Percentiles rank a stretch among this genome's conserved stretches.
Evolutionary conservation across 2,797 vertebrate species (phyloP).

Genomic region (Tiaroga cobitis): DNA sequence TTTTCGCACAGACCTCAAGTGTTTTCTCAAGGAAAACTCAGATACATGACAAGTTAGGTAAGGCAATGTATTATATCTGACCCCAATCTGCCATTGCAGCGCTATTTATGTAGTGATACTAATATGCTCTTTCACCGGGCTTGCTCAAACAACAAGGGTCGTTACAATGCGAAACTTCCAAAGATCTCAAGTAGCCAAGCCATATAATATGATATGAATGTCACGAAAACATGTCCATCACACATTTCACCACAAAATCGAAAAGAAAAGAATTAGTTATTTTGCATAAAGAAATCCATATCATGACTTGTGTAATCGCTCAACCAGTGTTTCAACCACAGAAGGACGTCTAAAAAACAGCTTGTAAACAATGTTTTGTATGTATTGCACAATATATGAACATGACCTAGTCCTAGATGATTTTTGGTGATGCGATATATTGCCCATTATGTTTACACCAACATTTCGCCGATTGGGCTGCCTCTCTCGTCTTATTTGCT

Average conservation of each 20-base stretch:
- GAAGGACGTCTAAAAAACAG: background rate
- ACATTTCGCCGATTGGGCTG: no score
- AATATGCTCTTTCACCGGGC: conserved; percentile 8
- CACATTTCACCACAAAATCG: background rate
- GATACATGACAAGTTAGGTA: conserved; percentile 29
- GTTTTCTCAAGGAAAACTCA: conserved; percentile 29
- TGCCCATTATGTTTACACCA: no score
- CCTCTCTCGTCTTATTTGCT: no score
- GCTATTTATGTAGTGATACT: conserved; percentile 34
- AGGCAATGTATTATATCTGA: conserved; percentile 41
- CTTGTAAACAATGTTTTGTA: background rate
- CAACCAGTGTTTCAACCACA: background rate
- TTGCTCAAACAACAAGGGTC: conserved; percentile 16
- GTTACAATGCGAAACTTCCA: background rate
- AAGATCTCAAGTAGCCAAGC: conserved; percentile 1
- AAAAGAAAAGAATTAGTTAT: background rate
- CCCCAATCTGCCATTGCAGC: conserved; percentile 39
- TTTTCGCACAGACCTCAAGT: conserved; percentile 4
- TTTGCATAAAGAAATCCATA: background rate
- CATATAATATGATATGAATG: background rate
- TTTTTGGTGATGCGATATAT: no score
- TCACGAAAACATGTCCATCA: conserved; percentile 1
- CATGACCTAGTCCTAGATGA: no score
- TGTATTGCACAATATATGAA: no score
- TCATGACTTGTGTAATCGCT: background rate